Evolutionary conservation across 2,797 vertebrate genomes (phyloP).

Genomic region (Mormyrops boulengeri): DNA sequence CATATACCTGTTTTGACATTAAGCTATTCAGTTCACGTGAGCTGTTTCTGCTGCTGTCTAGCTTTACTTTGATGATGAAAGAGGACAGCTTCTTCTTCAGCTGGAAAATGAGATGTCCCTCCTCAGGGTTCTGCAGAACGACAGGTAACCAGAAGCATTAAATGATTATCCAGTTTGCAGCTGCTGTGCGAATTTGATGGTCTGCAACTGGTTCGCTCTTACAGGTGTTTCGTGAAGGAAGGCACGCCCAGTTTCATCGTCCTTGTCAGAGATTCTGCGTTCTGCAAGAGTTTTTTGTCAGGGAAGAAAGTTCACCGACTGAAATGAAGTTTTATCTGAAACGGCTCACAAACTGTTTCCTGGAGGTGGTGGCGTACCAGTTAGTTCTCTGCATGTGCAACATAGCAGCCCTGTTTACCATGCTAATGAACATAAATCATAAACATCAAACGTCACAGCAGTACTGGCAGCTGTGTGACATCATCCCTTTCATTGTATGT

Average conservation of each 20-base stretch:
- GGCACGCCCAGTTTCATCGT: slow-evolving; percentile 77
- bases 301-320: slow-evolving; percentile 63
- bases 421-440: not conserved
- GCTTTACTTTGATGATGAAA: slow-evolving; percentile 85
- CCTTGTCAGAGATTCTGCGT: slow-evolving; percentile 66
- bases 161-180: not conserved
- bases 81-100: slow-evolving; percentile 65
- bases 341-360: not conserved
- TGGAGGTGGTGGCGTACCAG: not conserved
- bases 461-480: not conserved
- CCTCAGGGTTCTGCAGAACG: slow-evolving; percentile 69
- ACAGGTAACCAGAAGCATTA: slow-evolving; percentile 59
- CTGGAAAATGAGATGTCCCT: slow-evolving; percentile 62
- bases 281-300: slow-evolving; percentile 69
- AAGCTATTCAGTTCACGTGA: not conserved
- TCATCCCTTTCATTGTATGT: not conserved
- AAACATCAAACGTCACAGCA: not conserved
- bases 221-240: slow-evolving; percentile 78
- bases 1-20: not conserved
- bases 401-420: not conserved
- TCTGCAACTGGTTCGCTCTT: not conserved
- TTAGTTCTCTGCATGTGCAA: not conserved
- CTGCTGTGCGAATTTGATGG: not conserved
- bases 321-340: slow-evolving; percentile 31
- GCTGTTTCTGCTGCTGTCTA: slow-evolving; percentile 37